phyloP scores from a whole-genome alignment of 2,888 invertebrate species.

The Copidosoma aretas region DNA sequence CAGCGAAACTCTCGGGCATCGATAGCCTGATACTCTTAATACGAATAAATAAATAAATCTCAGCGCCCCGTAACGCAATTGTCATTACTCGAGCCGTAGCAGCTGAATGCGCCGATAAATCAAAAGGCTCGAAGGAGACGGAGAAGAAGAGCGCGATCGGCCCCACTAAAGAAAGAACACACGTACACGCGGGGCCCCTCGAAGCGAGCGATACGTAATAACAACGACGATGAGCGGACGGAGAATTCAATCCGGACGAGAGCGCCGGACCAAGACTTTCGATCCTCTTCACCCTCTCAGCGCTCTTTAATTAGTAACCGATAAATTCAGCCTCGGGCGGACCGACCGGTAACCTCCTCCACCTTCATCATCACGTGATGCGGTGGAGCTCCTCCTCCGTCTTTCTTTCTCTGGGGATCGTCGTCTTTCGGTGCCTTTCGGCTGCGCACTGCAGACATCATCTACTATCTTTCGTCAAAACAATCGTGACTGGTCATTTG shows the following conservation, averaged over 20 bases:
- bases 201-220: not conserved
- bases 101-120: constrained; percentile 37
- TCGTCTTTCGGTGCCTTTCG: not conserved
- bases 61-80: constrained; percentile 25
- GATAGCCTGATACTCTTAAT: too few species aligned
- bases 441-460: not conserved
- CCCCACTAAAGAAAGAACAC: constrained; percentile 11
- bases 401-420: not conserved
- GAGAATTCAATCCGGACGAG: constrained; percentile 47
- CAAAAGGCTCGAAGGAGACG: constrained; percentile 14
- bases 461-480: constrained; percentile 1
- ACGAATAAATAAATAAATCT: constrained; percentile 29
- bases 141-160: constrained; percentile 14
- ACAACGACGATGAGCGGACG: not conserved
- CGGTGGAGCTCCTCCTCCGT: not conserved
- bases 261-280: too few species aligned
- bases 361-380: constrained; percentile 13
- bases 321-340: constrained; percentile 49
- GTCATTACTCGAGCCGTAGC: constrained; percentile 34
- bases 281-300: constrained; percentile 34
- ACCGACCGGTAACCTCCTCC: constrained; percentile 42
- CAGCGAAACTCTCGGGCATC: constrained; percentile 26
- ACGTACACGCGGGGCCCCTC: not conserved
- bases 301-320: constrained; percentile 55
- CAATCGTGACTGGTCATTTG: constrained; percentile 19